phyloP scores from a whole-genome alignment of 1,140 invertebrate species.

The Cyrtorhinus lividipennis region DNA sequence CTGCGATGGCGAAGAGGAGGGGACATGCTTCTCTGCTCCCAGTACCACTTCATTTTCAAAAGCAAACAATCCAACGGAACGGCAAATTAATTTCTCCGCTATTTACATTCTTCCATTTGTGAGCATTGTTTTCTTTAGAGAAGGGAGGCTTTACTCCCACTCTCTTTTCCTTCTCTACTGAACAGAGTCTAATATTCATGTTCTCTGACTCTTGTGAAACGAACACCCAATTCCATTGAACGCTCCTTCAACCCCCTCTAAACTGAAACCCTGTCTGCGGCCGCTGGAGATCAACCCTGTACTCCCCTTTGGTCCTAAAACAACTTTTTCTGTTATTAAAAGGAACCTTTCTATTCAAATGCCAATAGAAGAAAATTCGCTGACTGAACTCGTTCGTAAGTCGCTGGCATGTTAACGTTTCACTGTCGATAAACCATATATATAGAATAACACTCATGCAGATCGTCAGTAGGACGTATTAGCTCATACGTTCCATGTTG shows the following conservation, averaged over 20 bases:
- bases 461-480: no score
- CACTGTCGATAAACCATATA: no score
- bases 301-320: background rate
- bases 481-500: no score
- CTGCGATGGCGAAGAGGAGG: background rate
- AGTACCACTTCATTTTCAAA: conserved; percentile 13
- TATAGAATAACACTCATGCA: no score
- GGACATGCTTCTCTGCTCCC: background rate
- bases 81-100: conserved; percentile 19
- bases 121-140: conserved; percentile 17
- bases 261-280: background rate
- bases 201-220: conserved; percentile 2
- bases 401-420: no score
- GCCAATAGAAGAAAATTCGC: no score
- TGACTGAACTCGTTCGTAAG: no score
- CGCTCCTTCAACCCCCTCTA: background rate
- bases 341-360: no score
- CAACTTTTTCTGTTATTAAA: background rate
- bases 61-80: conserved; percentile 13
- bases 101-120: conserved; percentile 19
- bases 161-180: background rate
- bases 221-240: conserved; percentile 1
- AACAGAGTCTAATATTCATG: background rate
- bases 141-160: background rate
- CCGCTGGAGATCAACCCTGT: background rate